Base-by-base conservation (phyloP, 1,140 invertebrate genomes). In the Leptinotarsa defecta region DNA sequence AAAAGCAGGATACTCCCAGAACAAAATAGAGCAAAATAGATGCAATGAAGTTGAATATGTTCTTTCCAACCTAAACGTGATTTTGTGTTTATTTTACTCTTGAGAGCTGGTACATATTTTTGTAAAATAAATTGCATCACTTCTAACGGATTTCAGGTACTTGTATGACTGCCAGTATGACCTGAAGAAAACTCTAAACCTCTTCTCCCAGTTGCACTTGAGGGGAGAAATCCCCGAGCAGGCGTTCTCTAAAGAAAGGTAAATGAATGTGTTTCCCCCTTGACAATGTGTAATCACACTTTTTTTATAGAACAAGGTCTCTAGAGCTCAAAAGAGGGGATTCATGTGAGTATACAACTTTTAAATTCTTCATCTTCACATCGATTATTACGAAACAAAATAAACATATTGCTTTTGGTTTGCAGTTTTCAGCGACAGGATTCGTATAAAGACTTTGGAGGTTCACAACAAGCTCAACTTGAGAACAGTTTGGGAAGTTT, bases 111-210 rank as follows among this genome's bases (percentile, higher is more conserved):
- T 43, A 43, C 34, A 43, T 11, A 43, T 43, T 43, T 43, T 43
- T 43, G 1, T 43, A 11, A 34, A 43, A 43, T 43, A 43, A 43
- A 43, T 43, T 43, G 34, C 34, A 43, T 43, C 34, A 43, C 3
- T 0, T 43, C 34, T 43, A 43, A 43, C 34, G 8, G 11, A 65
- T 71, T 71, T n/a, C 48, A 71, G 69, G 24, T 71, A 71, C 27
- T 20, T 71, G 48, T 48, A 13, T 43, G 49, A 71, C 15, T 71
- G 69, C 52, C 34, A 71, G 34, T 71, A 71, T 57, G 69, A 71
- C 49, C 48, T 71, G 48, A 71, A 71, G 69, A 71, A 57, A 71
- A 57, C 69, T 13, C 49, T 71, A 0, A 19, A 20, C 20, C 48
- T 71, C 17, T 71, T 71, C 57, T 71, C 69, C 8, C n/a, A 57